Percentiles rank a stretch among this genome's conserved stretches.
Conservation (phyloP, 2,113 vertebrate species). For the Hippopotamus amphibius region DNA sequence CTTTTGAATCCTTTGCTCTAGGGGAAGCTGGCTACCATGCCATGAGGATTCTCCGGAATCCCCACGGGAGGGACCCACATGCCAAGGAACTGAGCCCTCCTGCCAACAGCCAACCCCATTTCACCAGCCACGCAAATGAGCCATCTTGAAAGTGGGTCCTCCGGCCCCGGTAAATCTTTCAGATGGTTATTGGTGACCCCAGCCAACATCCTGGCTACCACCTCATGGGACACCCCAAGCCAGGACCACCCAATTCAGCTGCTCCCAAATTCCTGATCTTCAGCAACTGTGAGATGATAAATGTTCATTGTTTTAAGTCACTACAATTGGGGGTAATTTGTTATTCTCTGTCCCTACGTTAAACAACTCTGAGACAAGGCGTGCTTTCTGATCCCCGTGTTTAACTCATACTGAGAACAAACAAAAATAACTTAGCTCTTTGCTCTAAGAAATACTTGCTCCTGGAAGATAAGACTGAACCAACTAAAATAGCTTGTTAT, state of each 20-base stretch:
- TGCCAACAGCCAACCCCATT: background rate
- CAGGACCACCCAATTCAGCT: background rate
- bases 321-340: constrained; percentile 20
- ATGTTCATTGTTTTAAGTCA: constrained; percentile 22
- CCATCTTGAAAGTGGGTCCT: background rate
- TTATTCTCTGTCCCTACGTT: constrained; percentile 18
- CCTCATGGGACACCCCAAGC: background rate
- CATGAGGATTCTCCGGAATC: background rate
- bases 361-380: constrained; percentile 38
- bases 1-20: constrained; percentile 1
- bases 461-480: constrained; percentile 48
- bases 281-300: background rate
- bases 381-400: background rate
- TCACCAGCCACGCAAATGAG: background rate
- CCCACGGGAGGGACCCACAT: background rate
- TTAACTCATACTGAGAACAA: constrained; percentile 39
- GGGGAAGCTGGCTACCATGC: background rate
- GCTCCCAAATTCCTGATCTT: constrained; percentile 8
- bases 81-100: background rate
- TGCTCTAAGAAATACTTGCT: constrained; percentile 47
- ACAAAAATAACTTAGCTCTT: constrained; percentile 44
- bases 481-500: constrained; percentile 29
- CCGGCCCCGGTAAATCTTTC: background rate
- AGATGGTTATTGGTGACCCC: background rate
- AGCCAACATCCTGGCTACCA: background rate